phyloP scores from a whole-genome alignment of 2,888 invertebrate species.

The Trimorus sp. region DNA sequence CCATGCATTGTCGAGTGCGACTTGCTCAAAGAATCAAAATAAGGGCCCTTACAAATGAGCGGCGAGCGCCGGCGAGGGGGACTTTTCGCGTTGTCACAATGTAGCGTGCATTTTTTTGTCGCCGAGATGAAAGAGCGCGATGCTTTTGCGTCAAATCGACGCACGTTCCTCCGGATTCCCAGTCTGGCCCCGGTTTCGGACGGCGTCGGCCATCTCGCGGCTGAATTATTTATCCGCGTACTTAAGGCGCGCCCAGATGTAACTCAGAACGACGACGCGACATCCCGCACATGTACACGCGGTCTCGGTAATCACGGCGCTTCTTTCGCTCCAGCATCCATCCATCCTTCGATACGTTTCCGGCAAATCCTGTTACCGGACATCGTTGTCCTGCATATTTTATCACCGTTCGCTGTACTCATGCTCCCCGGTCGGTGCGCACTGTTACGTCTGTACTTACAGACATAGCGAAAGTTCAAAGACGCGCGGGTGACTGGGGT shows the following conservation, averaged over 20 bases:
- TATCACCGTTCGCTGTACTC: conserved; percentile 69
- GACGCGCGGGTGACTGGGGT: conserved; percentile 59
- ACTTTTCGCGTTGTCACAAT: conserved; percentile 23
- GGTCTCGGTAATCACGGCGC: conserved; percentile 74
- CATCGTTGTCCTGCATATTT: conserved; percentile 75
- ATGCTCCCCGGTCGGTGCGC: conserved; percentile 59
- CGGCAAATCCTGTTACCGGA: conserved; percentile 76
- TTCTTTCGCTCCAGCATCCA: conserved; percentile 70
- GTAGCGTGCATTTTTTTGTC: conserved; percentile 4
- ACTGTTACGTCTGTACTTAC: conserved; percentile 65
- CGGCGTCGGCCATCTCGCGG: conserved; percentile 65
- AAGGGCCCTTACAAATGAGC: conserved; percentile 54
- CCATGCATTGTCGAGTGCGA: conserved; percentile 57
- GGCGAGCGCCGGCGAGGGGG: conserved; percentile 34
- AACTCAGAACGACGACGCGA: conserved; percentile 62
- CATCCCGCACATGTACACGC: conserved; percentile 62
- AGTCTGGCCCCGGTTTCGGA: conserved; percentile 57
- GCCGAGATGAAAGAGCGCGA: neutral
- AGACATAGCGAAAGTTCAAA: conserved; percentile 66
- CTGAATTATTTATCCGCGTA: conserved; percentile 72
- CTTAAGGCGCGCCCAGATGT: conserved; percentile 67
- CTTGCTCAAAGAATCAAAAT: conserved; percentile 64
- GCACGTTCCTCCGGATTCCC: conserved; percentile 12
- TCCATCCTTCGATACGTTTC: conserved; percentile 67
- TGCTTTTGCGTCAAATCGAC: too few species aligned